These are phyloP conservation scores for Athripsodes cinereus DNA, from an alignment of 2,888 invertebrate species.

Conservation along the genomic window DNA sequence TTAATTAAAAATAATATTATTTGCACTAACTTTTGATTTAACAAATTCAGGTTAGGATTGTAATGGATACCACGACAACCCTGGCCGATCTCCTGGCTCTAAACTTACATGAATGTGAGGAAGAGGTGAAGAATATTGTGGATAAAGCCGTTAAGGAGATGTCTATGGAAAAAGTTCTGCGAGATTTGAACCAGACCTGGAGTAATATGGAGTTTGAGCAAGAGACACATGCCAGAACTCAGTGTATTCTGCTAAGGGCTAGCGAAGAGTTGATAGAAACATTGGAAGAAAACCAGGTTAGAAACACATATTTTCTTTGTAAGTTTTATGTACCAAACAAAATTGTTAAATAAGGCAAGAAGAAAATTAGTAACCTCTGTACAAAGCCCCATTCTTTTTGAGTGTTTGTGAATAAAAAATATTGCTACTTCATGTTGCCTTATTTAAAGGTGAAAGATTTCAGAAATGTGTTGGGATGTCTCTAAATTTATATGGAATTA, in stretches of 20 bases:
- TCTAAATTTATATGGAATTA: too few species aligned
- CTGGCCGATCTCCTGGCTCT: conserved; percentile 84
- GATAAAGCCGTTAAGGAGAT: conserved; percentile 98
- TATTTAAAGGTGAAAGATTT: too few species aligned
- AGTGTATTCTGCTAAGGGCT: conserved; percentile 78
- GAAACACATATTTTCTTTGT: too few species aligned
- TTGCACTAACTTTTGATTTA: too few species aligned
- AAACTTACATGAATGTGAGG: conserved; percentile 94
- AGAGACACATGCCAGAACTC: conserved; percentile 81
- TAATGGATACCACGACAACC: conserved; percentile 90
- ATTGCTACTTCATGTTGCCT: too few species aligned
- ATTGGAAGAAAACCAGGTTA: conserved; percentile 92
- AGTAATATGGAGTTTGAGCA: conserved; percentile 89
- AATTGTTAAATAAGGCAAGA: too few species aligned
- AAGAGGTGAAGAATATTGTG: conserved; percentile 95
- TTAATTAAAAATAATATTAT: too few species aligned
- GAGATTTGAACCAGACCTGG: conserved; percentile 89
- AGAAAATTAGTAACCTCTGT: too few species aligned
- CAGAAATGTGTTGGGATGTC: too few species aligned
- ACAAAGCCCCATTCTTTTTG: too few species aligned
- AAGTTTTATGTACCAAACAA: too few species aligned
- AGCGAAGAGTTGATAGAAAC: conserved; percentile 96
- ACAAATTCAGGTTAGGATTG: conserved; percentile 72
- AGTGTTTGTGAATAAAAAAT: too few species aligned
- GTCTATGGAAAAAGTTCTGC: conserved; percentile 94